Conservation (phyloP, 1,140 invertebrate species). For the Chrysopa pallens region DNA sequence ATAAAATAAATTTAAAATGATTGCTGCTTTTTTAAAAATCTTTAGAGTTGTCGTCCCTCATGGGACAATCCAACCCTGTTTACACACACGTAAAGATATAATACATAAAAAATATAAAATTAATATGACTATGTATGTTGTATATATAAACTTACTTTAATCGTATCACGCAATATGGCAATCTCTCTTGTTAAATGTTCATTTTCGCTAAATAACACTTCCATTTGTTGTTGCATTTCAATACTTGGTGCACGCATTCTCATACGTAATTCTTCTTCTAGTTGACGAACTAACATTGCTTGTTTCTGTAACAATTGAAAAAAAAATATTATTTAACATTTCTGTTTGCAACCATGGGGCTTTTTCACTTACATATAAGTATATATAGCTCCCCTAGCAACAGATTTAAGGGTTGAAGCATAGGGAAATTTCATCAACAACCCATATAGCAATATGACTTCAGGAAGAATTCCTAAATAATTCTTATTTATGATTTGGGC, state of each 20-base stretch:
- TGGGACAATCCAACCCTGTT: too few species aligned
- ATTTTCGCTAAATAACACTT: slow-evolving; percentile 82
- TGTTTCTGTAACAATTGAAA: slow-evolving; percentile 64
- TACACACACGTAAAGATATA: too few species aligned
- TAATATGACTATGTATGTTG: neutral
- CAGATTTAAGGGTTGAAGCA: too few species aligned
- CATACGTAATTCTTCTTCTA: slow-evolving; percentile 79
- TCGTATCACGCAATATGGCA: slow-evolving; percentile 83
- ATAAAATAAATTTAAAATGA: too few species aligned
- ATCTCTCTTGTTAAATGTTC: slow-evolving; percentile 91
- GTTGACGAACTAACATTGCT: slow-evolving; percentile 79
- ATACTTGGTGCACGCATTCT: slow-evolving; percentile 71
- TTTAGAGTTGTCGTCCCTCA: too few species aligned
- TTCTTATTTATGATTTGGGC: too few species aligned
- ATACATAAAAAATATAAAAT: slow-evolving; percentile 2
- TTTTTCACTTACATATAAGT: too few species aligned
- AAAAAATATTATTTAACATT: neutral
- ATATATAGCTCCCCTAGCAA: too few species aligned
- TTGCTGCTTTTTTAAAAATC: too few species aligned
- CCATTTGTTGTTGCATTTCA: slow-evolving; percentile 81
- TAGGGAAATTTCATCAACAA: too few species aligned
- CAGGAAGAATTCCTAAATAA: too few species aligned
- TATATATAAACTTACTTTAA: slow-evolving; percentile 47
- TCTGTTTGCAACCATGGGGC: neutral
- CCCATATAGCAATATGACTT: too few species aligned